A percentile compares a stretch with the other conserved stretches of the same genome.
Evolutionary conservation across 2,888 invertebrate genomes (phyloP).

Genomic region (Gastrophysa polygoni): DNA sequence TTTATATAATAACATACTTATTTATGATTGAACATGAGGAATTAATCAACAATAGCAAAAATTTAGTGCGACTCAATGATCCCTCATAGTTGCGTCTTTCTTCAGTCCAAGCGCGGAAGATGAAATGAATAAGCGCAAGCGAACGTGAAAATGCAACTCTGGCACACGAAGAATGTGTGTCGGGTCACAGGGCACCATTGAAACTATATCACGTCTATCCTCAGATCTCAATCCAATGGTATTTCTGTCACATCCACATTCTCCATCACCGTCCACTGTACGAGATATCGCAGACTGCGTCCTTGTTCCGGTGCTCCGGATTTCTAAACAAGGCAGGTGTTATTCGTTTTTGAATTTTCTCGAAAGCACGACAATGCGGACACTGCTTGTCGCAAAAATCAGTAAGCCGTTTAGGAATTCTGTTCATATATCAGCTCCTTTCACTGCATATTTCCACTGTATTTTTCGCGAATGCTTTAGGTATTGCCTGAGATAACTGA

Average conservation of each 20-base stretch:
- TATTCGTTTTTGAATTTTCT: conserved; percentile 9
- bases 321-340: conserved; percentile 21
- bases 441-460: conserved; percentile 6
- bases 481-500: too few relatives aligned
- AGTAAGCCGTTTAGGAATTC: conserved; percentile 6
- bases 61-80: too few relatives aligned
- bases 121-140: background rate
- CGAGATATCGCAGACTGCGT: conserved; percentile 32
- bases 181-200: conserved; percentile 46
- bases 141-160: conserved; percentile 43
- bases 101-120: background rate
- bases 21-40: too few relatives aligned
- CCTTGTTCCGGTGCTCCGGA: conserved; percentile 32
- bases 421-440: conserved; percentile 7
- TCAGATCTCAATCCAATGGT: conserved; percentile 44
- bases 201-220: conserved; percentile 47
- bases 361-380: conserved; percentile 3
- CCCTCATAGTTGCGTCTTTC: too few relatives aligned
- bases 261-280: conserved; percentile 37
- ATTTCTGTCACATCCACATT: conserved; percentile 43
- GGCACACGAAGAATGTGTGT: conserved; percentile 47
- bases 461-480: background rate
- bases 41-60: too few relatives aligned
- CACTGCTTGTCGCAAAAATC: conserved; percentile 4
- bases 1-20: too few relatives aligned